Evolutionary conservation across 2,888 invertebrate genomes (phyloP), one percentile per base, ranked within the genome.

Genomic region (Leptinotarsa juncta): DNA sequence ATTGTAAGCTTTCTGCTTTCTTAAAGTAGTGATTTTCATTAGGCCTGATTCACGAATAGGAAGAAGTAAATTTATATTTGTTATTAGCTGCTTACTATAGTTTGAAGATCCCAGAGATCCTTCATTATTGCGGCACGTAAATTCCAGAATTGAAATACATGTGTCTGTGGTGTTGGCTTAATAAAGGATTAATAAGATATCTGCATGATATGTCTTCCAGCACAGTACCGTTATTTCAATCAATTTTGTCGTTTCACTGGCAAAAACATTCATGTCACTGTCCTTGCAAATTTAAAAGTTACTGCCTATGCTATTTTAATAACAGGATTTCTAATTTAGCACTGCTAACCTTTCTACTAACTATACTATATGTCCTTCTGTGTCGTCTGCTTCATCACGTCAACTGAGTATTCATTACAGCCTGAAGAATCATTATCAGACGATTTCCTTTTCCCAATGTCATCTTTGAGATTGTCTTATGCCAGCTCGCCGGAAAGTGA

Each of bases 391-490:
- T 49, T 60, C 76, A 67, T 70, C 67, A 66, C 71, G 78, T 79
- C 67, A 73, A 76, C 75, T 77, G 74, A 78, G 71, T 75, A 72
- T 79, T 76, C 72, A 70, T 87, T 89, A 88, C 91, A 97, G 97
- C 97, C 97, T 88, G 96, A 97, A 88, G 97, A 98, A 90, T 96
- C 96, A 88, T 92, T 98, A 88, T 97, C 97, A 85, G 98, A 99
- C 90, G 98, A 99, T 92, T 97, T 98, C 93, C 94, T 98, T 87
- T 98, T 98, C 92, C 98, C 98, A 87, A 97, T 98, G 97, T 96
- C 96, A 83, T 95, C 96, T 86, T 93, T 96, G 88, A 94, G 97
- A 87, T 91, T 97, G 82, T 97, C 97, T 86, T 97, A 97, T 89
- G 97, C 97, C 81, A 97, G 97, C 86, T 97, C 97, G 87, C 97